Conservation (phyloP, 2,888 invertebrate species). For the Agrotis puta region DNA sequence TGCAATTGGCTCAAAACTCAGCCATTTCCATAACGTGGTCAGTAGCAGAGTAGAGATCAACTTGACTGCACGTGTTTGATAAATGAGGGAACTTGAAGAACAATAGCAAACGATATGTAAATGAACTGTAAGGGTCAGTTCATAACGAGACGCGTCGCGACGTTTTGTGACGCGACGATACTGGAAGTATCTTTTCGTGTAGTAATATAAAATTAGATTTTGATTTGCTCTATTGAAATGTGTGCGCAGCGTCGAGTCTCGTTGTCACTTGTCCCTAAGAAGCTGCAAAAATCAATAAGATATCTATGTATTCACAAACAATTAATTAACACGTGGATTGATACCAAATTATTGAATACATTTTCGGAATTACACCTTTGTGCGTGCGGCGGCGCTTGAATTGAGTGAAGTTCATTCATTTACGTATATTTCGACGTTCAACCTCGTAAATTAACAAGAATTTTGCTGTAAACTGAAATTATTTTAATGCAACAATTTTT, state of each 20-base stretch:
- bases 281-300: no score
- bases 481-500: conserved; percentile 18
- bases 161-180: no score
- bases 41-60: background rate
- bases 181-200: no score
- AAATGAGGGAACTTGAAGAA: background rate
- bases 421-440: background rate
- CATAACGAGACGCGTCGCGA: no score
- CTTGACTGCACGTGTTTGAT: background rate
- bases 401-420: conserved; percentile 2
- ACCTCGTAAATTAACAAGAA: background rate
- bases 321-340: conserved; percentile 39
- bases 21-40: background rate
- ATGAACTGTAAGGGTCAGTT: background rate
- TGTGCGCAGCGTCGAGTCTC: no score
- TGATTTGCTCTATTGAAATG: no score
- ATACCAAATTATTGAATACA: conserved; percentile 36
- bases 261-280: no score
- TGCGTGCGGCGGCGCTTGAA: background rate
- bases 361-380: conserved; percentile 21
- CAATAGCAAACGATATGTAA: background rate
- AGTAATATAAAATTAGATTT: no score
- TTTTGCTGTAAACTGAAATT: conserved; percentile 6
- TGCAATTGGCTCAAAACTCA: background rate
- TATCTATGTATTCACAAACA: background rate